Evolutionary conservation across 2,888 invertebrate species (phyloP).

Genomic region (Lymantria monacha): DNA sequence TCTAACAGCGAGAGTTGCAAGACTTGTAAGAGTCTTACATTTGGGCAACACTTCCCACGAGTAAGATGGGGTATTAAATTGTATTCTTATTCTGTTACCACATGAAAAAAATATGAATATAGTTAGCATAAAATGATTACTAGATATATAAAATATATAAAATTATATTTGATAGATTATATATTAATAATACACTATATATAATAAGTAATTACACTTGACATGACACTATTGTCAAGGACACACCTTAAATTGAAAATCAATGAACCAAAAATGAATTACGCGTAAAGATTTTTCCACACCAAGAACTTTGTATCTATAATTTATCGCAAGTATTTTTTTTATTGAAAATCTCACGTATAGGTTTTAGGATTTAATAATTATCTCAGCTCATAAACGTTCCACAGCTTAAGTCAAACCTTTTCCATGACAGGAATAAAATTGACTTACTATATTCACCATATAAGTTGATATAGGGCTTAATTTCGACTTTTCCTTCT

Average conservation of each 20-base stretch:
- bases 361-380: background rate
- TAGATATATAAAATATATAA: background rate
- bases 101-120: no score
- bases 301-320: constrained; percentile 22
- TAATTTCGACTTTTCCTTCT: no score
- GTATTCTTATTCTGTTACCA: no score
- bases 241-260: constrained; percentile 46
- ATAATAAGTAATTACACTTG: constrained; percentile 10
- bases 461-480: no score
- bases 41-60: no score
- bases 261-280: constrained; percentile 49
- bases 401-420: no score
- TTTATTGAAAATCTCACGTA: background rate
- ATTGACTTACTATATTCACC: no score
- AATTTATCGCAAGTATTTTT: constrained; percentile 31
- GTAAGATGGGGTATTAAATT: no score
- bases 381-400: no score
- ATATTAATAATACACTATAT: constrained; percentile 10
- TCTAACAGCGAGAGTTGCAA: no score
- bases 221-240: constrained; percentile 40
- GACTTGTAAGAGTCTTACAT: no score
- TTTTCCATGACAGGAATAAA: no score
- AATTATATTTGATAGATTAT: constrained; percentile 12
- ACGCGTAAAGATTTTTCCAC: constrained; percentile 43
- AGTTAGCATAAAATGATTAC: background rate